These are phyloP conservation scores for Tuta absoluta DNA, from an alignment of 2,888 invertebrate species.

Conservation along the genomic window DNA sequence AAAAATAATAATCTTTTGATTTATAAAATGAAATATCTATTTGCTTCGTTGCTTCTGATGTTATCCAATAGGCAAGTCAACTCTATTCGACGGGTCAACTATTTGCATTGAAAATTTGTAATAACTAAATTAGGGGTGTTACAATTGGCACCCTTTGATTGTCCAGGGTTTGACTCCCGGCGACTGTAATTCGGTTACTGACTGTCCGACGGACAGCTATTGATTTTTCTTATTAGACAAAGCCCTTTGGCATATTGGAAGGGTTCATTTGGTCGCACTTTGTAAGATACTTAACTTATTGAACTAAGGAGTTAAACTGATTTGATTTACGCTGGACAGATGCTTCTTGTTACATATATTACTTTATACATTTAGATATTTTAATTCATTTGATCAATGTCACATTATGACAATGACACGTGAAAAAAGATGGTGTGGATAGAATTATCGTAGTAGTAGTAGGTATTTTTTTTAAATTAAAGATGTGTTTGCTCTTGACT, in stretches of 20 bases:
- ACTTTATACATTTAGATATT: no score
- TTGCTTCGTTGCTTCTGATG: constrained; percentile 10
- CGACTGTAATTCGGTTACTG: constrained; percentile 53
- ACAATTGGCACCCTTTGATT: constrained; percentile 69
- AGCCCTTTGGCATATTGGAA: constrained; percentile 35
- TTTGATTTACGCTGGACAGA: background rate
- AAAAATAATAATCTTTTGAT: no score
- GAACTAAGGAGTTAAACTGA: background rate
- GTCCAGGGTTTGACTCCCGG: constrained; percentile 38
- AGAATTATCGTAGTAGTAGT: no score
- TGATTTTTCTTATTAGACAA: constrained; percentile 62
- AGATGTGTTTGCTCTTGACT: no score
- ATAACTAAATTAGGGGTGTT: constrained; percentile 61
- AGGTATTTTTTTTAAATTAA: no score
- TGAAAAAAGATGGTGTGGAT: no score
- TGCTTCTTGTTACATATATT: background rate
- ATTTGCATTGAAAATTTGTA: constrained; percentile 78
- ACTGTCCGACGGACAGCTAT: constrained; percentile 42
- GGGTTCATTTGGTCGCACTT: background rate
- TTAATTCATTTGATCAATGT: no score
- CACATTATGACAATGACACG: no score
- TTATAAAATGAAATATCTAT: no score
- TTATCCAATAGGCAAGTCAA: constrained; percentile 49
- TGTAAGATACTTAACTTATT: constrained; percentile 6
- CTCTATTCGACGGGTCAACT: constrained; percentile 69